Conservation (phyloP, 2,888 invertebrate species). For the Gandaritis pyraliata region DNA sequence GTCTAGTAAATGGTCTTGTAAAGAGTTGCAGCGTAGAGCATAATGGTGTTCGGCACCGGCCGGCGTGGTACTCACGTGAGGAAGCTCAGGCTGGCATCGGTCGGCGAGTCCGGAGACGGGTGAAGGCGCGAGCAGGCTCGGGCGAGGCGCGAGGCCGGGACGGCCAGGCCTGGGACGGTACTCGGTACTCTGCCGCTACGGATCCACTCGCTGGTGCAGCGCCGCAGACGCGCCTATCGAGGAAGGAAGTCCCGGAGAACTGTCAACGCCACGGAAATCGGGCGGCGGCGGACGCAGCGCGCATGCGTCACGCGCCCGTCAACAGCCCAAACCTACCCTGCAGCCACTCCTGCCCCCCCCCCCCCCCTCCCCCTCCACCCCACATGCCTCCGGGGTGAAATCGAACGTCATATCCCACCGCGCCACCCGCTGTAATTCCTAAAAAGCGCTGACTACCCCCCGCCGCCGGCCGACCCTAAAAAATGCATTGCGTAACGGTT, state of each 20-base stretch:
- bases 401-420: constrained; percentile 83
- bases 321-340: constrained; percentile 75
- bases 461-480: constrained; percentile 78
- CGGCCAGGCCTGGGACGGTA: constrained; percentile 46
- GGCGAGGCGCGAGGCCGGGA: constrained; percentile 43
- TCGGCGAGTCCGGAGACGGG: constrained; percentile 32
- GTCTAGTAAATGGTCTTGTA: not conserved
- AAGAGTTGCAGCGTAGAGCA: constrained; percentile 20
- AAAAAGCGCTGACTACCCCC: constrained; percentile 81
- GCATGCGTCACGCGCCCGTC: constrained; percentile 84
- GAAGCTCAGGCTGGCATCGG: constrained; percentile 72
- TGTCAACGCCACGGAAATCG: constrained; percentile 87
- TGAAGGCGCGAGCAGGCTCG: constrained; percentile 45
- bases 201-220: constrained; percentile 57
- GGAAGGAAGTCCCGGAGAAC: constrained; percentile 84
- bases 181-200: constrained; percentile 38
- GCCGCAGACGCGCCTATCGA: constrained; percentile 79
- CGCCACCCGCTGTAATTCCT: constrained; percentile 78
- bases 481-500: constrained; percentile 84
- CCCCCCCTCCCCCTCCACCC: constrained; percentile 61
- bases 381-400: constrained; percentile 70
- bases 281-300: constrained; percentile 76
- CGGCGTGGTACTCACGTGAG: constrained; percentile 49
- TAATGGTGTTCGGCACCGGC: constrained; percentile 28
- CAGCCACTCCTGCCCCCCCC: constrained; percentile 61